These are phyloP conservation scores for Echeneis naucrates DNA, from an alignment of 2,797 vertebrate genomes.

Conservation along the genomic window DNA sequence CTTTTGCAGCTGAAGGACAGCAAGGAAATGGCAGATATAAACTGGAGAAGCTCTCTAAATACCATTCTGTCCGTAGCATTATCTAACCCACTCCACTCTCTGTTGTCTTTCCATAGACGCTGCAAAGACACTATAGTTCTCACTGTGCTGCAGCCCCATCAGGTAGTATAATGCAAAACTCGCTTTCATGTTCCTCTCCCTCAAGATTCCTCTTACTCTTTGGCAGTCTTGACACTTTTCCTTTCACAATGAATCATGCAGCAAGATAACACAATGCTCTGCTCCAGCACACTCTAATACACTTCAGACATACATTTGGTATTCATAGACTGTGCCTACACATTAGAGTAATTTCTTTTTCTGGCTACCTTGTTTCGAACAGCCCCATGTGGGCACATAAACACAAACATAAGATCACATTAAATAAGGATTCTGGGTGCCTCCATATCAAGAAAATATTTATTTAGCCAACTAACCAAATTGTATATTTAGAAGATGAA, in stretches of 20 bases:
- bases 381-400: slow-evolving; percentile 38
- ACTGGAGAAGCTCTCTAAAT: slow-evolving; percentile 67
- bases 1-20: slow-evolving; percentile 65
- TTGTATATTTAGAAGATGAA: slow-evolving; percentile 24
- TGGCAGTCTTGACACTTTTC: slow-evolving; percentile 44
- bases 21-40: slow-evolving; percentile 66
- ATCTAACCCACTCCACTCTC: slow-evolving; percentile 76
- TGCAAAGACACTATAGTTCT: slow-evolving; percentile 95
- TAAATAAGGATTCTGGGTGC: slow-evolving; percentile 46
- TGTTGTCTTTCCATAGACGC: slow-evolving; percentile 86
- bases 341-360: slow-evolving; percentile 51
- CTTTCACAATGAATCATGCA: slow-evolving; percentile 49
- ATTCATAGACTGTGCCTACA: slow-evolving; percentile 37
- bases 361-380: slow-evolving; percentile 36
- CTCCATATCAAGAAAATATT: slow-evolving; percentile 52
- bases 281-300: slow-evolving; percentile 30
- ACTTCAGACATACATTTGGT: slow-evolving; percentile 40
- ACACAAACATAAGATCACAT: slow-evolving; percentile 41
- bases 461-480: slow-evolving; percentile 42
- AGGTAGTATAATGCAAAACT: slow-evolving; percentile 86
- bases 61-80: slow-evolving; percentile 56
- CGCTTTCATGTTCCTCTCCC: slow-evolving; percentile 61
- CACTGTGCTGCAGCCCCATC: slow-evolving; percentile 96
- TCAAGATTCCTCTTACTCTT: slow-evolving; percentile 43
- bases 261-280: slow-evolving; percentile 22